phyloP scores from a whole-genome alignment of 1,140 invertebrate species.

The Rhopalosiphum maidis region DNA sequence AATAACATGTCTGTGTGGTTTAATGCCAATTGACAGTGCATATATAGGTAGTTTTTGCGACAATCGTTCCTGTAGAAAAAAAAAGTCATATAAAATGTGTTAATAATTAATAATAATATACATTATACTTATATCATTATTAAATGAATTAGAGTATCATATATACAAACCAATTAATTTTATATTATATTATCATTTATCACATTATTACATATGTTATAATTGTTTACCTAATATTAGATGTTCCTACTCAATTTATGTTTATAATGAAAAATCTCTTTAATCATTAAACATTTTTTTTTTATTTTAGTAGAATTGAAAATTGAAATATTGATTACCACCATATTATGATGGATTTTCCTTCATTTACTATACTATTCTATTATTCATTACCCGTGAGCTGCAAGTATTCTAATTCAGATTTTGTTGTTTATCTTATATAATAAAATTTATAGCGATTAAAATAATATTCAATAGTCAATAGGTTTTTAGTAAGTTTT shows the following conservation, averaged over 20 bases:
- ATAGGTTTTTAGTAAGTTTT: neutral
- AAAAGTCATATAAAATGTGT: neutral
- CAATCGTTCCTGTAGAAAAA: neutral
- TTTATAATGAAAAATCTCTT: neutral
- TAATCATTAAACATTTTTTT: neutral
- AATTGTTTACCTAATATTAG: neutral
- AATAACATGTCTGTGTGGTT: conserved; percentile 22
- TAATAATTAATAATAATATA: neutral
- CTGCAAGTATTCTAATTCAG: too few species aligned
- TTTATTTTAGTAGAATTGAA: neutral
- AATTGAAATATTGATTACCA: too few species aligned
- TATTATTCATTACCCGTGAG: too few species aligned
- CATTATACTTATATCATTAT: neutral
- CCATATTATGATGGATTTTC: too few species aligned
- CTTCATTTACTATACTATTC: too few species aligned
- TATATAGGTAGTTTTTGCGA: neutral
- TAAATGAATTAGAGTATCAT: neutral
- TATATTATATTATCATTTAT: neutral
- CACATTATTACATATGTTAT: neutral
- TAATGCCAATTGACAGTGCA: conserved; percentile 14
- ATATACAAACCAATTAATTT: neutral
- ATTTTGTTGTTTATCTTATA: too few species aligned
- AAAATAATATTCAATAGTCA: neutral
- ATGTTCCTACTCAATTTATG: too few species aligned
- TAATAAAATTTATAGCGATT: neutral